A percentile compares a stretch with the other conserved stretches of the same genome.
Evolutionary conservation across 1,140 invertebrate genomes (phyloP).

Genomic region (Ips typographus): DNA sequence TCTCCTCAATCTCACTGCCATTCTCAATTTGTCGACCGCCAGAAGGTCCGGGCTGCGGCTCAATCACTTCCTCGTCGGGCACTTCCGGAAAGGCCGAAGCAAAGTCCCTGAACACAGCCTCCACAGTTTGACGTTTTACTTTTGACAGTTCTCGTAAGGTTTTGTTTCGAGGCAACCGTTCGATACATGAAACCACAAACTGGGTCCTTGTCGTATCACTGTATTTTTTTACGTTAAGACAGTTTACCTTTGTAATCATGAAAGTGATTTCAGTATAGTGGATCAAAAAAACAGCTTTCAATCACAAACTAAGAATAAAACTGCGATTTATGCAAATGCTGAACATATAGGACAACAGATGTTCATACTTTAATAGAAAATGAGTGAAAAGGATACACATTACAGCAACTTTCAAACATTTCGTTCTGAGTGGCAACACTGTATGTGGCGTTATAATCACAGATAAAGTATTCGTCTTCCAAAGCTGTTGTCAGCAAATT

Average conservation of each 20-base stretch:
- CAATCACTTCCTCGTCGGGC: not conserved
- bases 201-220: slow-evolving; percentile 49
- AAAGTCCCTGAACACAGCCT: slow-evolving; percentile 30
- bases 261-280: too few relatives aligned
- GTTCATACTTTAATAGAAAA: too few relatives aligned
- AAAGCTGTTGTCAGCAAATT: slow-evolving; percentile 63
- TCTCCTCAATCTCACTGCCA: slow-evolving; percentile 54
- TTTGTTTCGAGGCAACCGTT: slow-evolving; percentile 40
- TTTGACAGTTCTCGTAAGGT: slow-evolving; percentile 36
- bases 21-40: not conserved
- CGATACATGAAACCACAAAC: slow-evolving; percentile 45
- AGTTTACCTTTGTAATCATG: too few relatives aligned
- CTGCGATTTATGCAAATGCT: too few relatives aligned
- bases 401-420: slow-evolving; percentile 42
- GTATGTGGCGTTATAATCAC: slow-evolving; percentile 63
- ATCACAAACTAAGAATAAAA: too few relatives aligned
- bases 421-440: slow-evolving; percentile 40
- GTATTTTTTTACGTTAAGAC: slow-evolving; percentile 6
- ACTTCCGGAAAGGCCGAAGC: slow-evolving; percentile 18
- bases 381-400: slow-evolving; percentile 42
- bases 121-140: slow-evolving; percentile 32
- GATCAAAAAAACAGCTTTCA: too few relatives aligned
- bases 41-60: slow-evolving; percentile 22
- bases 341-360: too few relatives aligned
- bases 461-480: slow-evolving; percentile 67